Base-by-base conservation (phyloP, 2,888 invertebrate species). In the Chromoteleia sp. region DNA sequence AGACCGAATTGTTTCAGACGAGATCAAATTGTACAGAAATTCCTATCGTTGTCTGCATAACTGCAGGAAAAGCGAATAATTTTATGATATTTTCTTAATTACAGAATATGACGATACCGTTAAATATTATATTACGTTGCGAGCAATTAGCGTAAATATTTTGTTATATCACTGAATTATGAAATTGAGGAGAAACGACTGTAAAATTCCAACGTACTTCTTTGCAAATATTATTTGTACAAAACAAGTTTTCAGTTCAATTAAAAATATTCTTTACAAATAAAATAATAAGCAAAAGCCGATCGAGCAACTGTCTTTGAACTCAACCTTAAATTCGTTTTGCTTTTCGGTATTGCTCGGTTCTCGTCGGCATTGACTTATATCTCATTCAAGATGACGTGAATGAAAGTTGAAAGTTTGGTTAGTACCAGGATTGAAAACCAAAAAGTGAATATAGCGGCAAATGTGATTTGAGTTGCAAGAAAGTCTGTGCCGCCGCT, bases 401-500 rank as follows among this genome's bases (percentile, higher is more conserved):
- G 52, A 80, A 80, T 74, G 75, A 71, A 74, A 81, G 76, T 71
- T 65, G 59, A 67, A 39, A 76, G 71, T 76, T 76, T 67, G 67
- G 76, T 68, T 74, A 54, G 74, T 63, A 76, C 67, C 59, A 29
- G 73, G 79, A 77, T 77, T 67, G 70, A 77, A 83, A 83, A 77
- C 58, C 77, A 80, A 71, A 80, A 77, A 83, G 77, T 77, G 83
- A 83, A 83, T 80, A 80, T 70, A 76, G 61, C 54, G 19, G 74
- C 54, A 70, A 80, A 83, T 80, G 73, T 77, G 82, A 82, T 79
- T 79, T 65, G 54, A 80, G 79, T 73, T 73, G 63, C 82, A 73
- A 76, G 76, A 71, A 80, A 63, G 70, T 71, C 68, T 58, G 52
- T 48, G 68, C 48, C 43, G 63, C 14, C 61, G 78, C 70, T 67